A percentile compares a stretch with the other conserved stretches of the same genome.
Conservation (phyloP, 2,797 vertebrate genomes). For the Jordanella pulchra region DNA sequence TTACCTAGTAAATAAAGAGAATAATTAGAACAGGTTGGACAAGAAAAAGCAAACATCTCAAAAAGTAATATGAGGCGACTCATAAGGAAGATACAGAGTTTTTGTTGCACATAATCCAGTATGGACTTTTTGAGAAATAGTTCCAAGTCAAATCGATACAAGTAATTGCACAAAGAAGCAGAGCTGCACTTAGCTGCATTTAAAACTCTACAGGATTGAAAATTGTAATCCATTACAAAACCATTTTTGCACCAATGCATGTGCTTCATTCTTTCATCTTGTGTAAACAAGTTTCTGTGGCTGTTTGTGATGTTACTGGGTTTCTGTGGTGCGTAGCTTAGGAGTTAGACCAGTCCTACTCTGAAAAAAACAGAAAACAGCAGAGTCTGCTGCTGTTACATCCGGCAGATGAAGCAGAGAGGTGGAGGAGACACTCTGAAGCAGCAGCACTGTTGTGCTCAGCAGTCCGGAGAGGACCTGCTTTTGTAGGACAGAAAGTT, state of each 20-base stretch:
- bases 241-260: background rate
- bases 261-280: background rate
- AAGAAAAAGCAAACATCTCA: background rate
- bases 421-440: constrained; percentile 3
- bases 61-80: background rate
- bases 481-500: background rate
- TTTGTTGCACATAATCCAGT: background rate
- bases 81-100: background rate
- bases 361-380: background rate
- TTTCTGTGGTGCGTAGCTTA: background rate
- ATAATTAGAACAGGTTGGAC: constrained; percentile 1
- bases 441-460: background rate
- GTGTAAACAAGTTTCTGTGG: background rate
- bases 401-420: constrained; percentile 24
- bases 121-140: background rate
- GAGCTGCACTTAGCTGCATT: background rate
- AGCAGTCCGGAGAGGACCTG: background rate
- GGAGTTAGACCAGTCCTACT: background rate
- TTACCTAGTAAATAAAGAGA: background rate
- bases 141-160: background rate
- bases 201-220: background rate
- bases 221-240: background rate
- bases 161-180: background rate
- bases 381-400: constrained; percentile 15
- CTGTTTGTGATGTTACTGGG: constrained; percentile 25